These are phyloP conservation scores for Vannuccia rotundouncinata DNA, from an alignment of 2,888 invertebrate species.

Conservation along the genomic window DNA sequence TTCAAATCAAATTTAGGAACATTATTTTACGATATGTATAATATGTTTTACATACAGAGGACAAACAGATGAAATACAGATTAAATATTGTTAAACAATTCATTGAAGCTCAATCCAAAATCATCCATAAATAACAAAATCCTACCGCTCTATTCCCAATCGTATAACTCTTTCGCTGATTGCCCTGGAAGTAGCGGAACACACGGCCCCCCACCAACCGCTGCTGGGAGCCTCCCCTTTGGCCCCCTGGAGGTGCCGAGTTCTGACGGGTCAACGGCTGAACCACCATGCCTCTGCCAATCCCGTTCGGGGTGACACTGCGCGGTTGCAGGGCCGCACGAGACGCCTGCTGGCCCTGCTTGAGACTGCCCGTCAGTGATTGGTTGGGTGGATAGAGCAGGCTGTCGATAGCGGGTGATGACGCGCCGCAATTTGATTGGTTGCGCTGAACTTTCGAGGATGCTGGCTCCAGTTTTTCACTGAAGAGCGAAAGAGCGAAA, in stretches of 20 bases:
- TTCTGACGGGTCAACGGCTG: neutral
- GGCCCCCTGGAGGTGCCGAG: neutral
- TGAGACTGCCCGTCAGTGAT: neutral
- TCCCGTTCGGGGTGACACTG: neutral
- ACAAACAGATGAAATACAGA: neutral
- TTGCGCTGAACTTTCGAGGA: neutral
- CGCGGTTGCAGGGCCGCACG: too few relatives aligned
- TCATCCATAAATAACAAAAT: too few relatives aligned
- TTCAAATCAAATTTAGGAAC: neutral
- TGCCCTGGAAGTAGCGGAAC: constrained; percentile 1
- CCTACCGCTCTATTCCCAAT: neutral
- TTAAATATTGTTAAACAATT: neutral
- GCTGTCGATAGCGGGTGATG: neutral
- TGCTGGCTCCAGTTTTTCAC: neutral
- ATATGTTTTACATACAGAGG: neutral
- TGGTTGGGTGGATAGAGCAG: neutral
- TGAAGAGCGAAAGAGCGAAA: neutral
- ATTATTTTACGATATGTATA: neutral
- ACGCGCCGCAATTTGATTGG: neutral
- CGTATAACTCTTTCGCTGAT: neutral
- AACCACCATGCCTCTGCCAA: neutral
- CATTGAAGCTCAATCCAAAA: too few relatives aligned
- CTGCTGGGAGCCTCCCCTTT: neutral
- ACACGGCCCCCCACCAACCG: constrained; percentile 1
- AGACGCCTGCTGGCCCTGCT: neutral